phyloP scores from a whole-genome alignment of 2,113 vertebrate species.

The Vombatus ursinus region DNA sequence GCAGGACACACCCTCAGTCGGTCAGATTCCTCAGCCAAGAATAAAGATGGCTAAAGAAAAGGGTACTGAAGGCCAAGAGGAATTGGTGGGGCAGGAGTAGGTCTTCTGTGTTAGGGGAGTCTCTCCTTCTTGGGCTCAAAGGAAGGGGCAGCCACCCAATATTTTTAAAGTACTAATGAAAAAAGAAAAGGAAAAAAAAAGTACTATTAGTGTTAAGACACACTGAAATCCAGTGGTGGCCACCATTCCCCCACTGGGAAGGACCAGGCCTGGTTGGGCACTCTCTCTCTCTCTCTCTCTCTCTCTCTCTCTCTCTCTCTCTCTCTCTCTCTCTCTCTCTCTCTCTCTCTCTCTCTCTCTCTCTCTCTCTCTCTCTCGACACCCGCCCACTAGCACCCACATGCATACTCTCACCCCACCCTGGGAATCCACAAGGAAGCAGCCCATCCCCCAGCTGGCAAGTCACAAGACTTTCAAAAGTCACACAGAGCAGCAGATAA shows the following conservation, averaged over 20 bases:
- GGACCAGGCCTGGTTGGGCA: not conserved
- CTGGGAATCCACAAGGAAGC: not conserved
- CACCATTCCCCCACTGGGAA: not conserved
- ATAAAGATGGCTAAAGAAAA: not conserved
- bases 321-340: too few relatives aligned
- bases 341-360: too few relatives aligned
- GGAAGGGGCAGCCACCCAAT: not conserved
- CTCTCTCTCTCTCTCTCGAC: not conserved
- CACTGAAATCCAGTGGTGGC: not conserved
- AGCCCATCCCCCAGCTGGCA: not conserved
- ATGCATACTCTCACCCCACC: not conserved
- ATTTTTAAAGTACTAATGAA: not conserved
- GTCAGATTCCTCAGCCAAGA: not conserved
- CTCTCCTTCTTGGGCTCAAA: not conserved
- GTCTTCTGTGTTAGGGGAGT: not conserved
- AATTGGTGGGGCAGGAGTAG: not conserved
- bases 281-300: not conserved
- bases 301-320: too few relatives aligned
- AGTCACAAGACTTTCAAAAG: constrained; percentile 32
- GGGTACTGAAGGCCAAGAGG: not conserved
- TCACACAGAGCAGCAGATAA: not conserved
- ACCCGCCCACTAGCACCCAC: too few relatives aligned
- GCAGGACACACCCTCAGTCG: not conserved
- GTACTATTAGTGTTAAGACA: not conserved
- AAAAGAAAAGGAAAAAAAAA: not conserved